These are phyloP conservation scores for Sicus ferrugineus DNA, from an alignment of 2,888 invertebrate genomes.

Conservation along the genomic window DNA sequence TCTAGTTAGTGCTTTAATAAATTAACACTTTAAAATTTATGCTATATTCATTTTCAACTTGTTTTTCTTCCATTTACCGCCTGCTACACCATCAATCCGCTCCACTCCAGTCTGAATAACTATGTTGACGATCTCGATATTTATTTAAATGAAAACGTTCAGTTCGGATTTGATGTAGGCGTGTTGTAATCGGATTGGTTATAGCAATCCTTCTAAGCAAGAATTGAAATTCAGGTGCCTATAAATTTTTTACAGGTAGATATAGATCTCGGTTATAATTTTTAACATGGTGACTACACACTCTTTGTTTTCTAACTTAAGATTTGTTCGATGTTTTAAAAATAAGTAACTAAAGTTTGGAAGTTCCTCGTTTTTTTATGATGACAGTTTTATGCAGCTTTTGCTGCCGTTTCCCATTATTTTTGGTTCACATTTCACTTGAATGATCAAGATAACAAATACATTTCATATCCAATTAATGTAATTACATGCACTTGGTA, in stretches of 20 bases:
- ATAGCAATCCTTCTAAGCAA: constrained; percentile 1
- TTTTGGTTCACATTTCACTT: not conserved
- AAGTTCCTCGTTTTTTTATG: not conserved
- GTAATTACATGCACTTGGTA: not conserved
- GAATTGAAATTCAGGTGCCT: constrained; percentile 12
- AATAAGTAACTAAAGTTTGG: not conserved
- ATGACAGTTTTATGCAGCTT: not conserved
- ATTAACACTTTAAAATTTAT: constrained; percentile 14
- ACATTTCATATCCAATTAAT: not conserved
- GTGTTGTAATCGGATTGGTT: constrained; percentile 3
- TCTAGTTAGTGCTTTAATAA: too few species aligned
- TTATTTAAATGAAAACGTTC: constrained; percentile 22
- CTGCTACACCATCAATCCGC: not conserved
- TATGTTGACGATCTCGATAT: constrained; percentile 32
- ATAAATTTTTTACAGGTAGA: constrained; percentile 4
- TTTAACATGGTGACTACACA: not conserved
- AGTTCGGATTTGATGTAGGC: constrained; percentile 27
- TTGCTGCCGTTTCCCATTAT: not conserved
- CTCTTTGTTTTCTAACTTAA: not conserved
- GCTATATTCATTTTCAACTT: constrained; percentile 16
- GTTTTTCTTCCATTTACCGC: not conserved
- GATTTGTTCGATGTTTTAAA: not conserved
- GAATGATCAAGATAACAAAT: not conserved
- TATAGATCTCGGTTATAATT: not conserved
- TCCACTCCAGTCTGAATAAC: constrained; percentile 7